Base-by-base conservation (phyloP, 2,113 vertebrate genomes). In the Pangasianodon hypophthalmus region DNA sequence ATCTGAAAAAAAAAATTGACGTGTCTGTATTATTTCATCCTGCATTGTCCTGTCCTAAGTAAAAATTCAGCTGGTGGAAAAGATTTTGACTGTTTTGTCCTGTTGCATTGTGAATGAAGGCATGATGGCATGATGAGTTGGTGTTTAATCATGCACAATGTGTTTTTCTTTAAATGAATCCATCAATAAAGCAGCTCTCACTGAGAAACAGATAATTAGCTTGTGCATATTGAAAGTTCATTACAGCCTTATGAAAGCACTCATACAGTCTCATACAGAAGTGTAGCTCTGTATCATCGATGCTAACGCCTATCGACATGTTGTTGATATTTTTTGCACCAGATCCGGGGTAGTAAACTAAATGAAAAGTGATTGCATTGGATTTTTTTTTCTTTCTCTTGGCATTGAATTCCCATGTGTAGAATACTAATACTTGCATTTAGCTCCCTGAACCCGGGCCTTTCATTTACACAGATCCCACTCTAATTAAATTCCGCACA, bases 391-490 rank as follows among this genome's bases (percentile, higher is more conserved):
- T 81, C 84, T 58, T 77, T 82, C 79, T 86, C 88, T 50, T 90
- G 80, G 81, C 67, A 87, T 89, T 91, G 86, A 91, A 92, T 90
- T 91, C 90, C 88, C 91, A 92, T 84, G 69, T 91, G 92, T 87
- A 73, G 93, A 91, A 91, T 91, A 93, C 91, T 93, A 93, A 92
- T 91, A 91, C 91, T 87, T 91, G 64, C 85, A 90, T 93, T 92
- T 92, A 90, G 90, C 90, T 91, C 75, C 86, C 88, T 86, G 85
- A 92, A 90, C 87, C 85, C 84, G 56, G 88, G 89, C 67, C 84
- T 92, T 92, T 87, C 86, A 91, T 89, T 92, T 92, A 91, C 93
- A 93, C 90, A 81, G 89, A 93, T 92, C 91, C 90, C 48, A 44
- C 69, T 90, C 58, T 93, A 92, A 93, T 93, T 93, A 91, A 92